These are phyloP conservation scores for Turritopsis rubra DNA, from an alignment of 30 jellyfish, hydroid and myxozoan genomes.

Conservation along the genomic window DNA sequence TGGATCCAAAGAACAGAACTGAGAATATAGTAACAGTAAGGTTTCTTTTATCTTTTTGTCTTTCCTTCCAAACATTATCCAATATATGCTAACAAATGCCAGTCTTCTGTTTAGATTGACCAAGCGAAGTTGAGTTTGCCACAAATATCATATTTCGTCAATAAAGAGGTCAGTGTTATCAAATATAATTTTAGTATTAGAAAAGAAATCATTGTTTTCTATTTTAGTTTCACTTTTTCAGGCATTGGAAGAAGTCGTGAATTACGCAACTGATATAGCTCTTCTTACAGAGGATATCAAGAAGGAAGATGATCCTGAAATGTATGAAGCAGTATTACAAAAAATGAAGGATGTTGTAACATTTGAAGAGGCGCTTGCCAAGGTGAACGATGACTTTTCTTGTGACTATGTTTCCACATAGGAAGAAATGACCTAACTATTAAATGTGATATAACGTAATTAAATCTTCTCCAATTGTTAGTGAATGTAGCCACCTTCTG, in stretches of 20 bases:
- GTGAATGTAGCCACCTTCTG: no score
- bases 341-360: slow-evolving; percentile 62
- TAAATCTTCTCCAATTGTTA: no score
- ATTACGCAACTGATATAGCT: slow-evolving; percentile 71
- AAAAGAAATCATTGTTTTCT: neutral
- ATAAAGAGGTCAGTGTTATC: slow-evolving; percentile 48
- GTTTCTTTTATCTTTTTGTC: neutral
- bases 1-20: slow-evolving; percentile 76
- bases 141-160: slow-evolving; percentile 76
- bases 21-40: slow-evolving; percentile 69
- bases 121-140: slow-evolving; percentile 93
- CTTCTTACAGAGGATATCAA: slow-evolving; percentile 44
- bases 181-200: neutral
- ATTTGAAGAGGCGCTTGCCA: slow-evolving; percentile 63
- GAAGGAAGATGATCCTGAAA: slow-evolving; percentile 15
- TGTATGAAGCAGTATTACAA: slow-evolving; percentile 26
- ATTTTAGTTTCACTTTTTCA: neutral
- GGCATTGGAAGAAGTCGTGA: slow-evolving; percentile 55
- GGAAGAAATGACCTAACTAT: neutral
- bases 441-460: no score
- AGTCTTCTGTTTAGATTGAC: slow-evolving; percentile 52
- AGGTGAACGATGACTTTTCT: slow-evolving; percentile 31
- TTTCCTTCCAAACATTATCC: neutral
- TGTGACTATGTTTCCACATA: neutral
- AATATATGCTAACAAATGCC: neutral